Evolutionary conservation across 2,888 invertebrate species (phyloP), one percentile per base, ranked within the genome.

Genomic region (Agrochola lota): DNA sequence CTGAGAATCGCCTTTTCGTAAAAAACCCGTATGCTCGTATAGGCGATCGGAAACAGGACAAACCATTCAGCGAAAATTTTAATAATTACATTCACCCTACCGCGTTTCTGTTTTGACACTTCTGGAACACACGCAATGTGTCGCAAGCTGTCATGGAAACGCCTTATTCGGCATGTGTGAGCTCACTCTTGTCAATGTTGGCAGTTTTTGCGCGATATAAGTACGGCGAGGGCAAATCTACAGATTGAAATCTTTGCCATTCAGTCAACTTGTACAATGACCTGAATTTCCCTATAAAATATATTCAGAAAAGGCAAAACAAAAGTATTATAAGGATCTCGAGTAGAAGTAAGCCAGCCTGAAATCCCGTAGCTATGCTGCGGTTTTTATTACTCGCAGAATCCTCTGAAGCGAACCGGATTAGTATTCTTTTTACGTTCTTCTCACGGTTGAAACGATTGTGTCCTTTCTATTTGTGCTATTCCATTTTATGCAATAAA

Each of bases 401-500:
- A 84, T 80, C 71, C 78, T 63, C 68, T 77, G 46, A 30, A 68
- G 59, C 74, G 68, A 57, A 73, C 35, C 3, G 77, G 77, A 83
- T 87, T 87, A 87, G 81, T 86, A 86, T 86, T 86, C 77, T 76
- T 83, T 76, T 80, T 68, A 30, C 76, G 81, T 80, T 55, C 73
- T 49, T 64, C 77, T 78, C 72, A 77, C 70, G 71, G 81, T 67
- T 76, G 66, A 80, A 81, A 75, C 80, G 84, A 86, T 87, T 83
- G 80, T 81, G 78, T 85, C 74, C 62, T 69, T 73, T 81, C 74
- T 81, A 81, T 86, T 83, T 86, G 76, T 83, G 68, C 84, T 87
- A 81, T 82, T 77, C 35, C 35, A 35, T 35, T 35, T 35, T 35
- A 35, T 35, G 5, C 35, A 35, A 35, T 35, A 35, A 35, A 3